Evolutionary conservation across 2,888 invertebrate species (phyloP).

Genomic region (Clepsis dumicolana): DNA sequence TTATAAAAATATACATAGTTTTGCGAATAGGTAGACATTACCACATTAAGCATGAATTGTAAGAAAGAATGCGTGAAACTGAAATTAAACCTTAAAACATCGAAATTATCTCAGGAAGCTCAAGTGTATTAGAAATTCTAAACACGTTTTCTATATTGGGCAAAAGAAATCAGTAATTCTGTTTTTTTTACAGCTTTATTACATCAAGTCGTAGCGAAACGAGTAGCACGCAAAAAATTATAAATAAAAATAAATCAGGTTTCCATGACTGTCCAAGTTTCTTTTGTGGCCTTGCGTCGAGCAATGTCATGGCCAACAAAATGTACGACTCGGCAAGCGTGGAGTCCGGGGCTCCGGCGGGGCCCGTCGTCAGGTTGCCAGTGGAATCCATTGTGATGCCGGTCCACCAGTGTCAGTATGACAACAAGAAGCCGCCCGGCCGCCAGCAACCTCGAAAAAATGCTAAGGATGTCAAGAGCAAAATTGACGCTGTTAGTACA

Average conservation of each 20-base stretch:
- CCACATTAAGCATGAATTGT: no score
- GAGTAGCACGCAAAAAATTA: neutral
- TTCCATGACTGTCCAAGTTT: neutral
- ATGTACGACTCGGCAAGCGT: neutral
- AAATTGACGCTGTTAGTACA: conserved; percentile 64
- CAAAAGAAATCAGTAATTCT: neutral
- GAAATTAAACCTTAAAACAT: no score
- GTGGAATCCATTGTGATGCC: conserved; percentile 67
- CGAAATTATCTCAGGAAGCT: no score
- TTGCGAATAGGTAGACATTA: conserved; percentile 15
- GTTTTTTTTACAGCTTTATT: conserved; percentile 13
- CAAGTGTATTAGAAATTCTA: no score
- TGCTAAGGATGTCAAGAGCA: conserved; percentile 52
- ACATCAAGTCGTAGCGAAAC: neutral
- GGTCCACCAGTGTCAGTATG: conserved; percentile 48
- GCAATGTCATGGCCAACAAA: neutral
- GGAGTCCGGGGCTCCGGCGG: conserved; percentile 49
- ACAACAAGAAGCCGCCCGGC: neutral
- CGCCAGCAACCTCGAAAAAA: neutral
- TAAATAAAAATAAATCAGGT: neutral
- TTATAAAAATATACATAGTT: conserved; percentile 40
- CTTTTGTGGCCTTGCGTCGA: neutral
- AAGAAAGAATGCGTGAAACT: conserved; percentile 16
- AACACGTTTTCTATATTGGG: no score
- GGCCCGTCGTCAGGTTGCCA: conserved; percentile 71